Evolutionary conservation across 2,797 vertebrate genomes (phyloP), one percentile per base, ranked within the genome.

Genomic region (Furcifer pardalis): DNA sequence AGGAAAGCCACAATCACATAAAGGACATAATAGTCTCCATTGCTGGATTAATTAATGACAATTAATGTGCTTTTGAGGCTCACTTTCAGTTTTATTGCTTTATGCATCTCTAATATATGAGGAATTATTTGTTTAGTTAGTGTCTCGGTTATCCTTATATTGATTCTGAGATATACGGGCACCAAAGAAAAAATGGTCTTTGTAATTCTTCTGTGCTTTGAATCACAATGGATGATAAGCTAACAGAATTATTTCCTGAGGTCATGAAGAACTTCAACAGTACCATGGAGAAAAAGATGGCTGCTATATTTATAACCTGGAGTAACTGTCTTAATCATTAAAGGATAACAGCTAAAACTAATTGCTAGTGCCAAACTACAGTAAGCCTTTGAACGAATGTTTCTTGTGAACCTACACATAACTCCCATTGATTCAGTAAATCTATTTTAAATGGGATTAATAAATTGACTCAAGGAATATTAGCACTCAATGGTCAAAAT

Each of bases 61-160:
- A 89, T 27, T 56, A 88, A 30, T 89, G 84, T 85, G 3, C 71
- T 87, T 86, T 81, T 65, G 12, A 82, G 60, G n/a, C 89, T 91
- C 87, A 82, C 86, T 77, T 86, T 94, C 83, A 91, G 87, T 91
- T 89, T 85, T 85, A 90, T 23, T 79, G 77, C 75, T 87, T 79
- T 87, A 77, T 78, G 84, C 80, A 79, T 86, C 89, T 90, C 88
- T 91, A 91, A 86, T 91, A 93, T 89, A 82, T 86, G 77, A 79
- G 88, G 65, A 82, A 89, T 89, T n/a, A n/a, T 4, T 65, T 65
- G n/a, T 32, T 32, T 17, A 92, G 92, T 90, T 89, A 81, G 81
- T 77, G 74, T 88, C 90, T 91, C 88, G 89, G 88, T 92, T 93
- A 92, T 92, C 89, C 89, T 81, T 90, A 90, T 90, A 94, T 92